Percentiles rank a stretch among this genome's conserved stretches.
Evolutionary conservation across 2,797 vertebrate genomes (phyloP).

Genomic region (Gobionotothen gibberifrons): DNA sequence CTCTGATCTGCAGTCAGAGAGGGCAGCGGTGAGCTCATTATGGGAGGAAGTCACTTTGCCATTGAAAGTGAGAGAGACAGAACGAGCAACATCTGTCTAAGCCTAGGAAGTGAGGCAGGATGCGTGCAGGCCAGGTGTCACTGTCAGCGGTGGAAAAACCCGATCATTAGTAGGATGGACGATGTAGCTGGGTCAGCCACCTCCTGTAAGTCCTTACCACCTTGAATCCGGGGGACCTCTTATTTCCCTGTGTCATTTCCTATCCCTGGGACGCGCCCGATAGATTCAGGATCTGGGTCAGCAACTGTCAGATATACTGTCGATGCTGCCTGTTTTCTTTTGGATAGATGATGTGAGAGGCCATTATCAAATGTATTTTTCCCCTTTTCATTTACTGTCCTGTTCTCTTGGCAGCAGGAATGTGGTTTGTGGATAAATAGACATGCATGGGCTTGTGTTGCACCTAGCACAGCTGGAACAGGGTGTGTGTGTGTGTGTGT

Average conservation of each 20-base stretch:
- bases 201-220: constrained; percentile 44
- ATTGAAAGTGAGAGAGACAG: constrained; percentile 47
- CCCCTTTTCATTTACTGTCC: constrained; percentile 63
- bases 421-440: constrained; percentile 60
- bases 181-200: constrained; percentile 26
- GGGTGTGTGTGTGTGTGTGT: constrained; percentile 39
- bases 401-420: constrained; percentile 62
- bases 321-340: constrained; percentile 47
- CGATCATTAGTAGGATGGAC: constrained; percentile 50
- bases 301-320: constrained; percentile 61
- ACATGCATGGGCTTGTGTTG: constrained; percentile 68
- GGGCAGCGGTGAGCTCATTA: constrained; percentile 78
- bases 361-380: constrained; percentile 60
- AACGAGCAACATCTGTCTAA: constrained; percentile 77
- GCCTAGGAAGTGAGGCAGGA: constrained; percentile 71
- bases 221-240: constrained; percentile 60
- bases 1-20: constrained; percentile 61
- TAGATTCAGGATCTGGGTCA: constrained; percentile 59
- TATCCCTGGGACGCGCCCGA: constrained; percentile 44
- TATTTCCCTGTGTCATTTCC: constrained; percentile 67
- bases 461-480: constrained; percentile 60
- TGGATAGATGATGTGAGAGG: constrained; percentile 56
- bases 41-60: constrained; percentile 71
- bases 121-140: constrained; percentile 77
- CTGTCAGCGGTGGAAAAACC: constrained; percentile 68